phyloP scores from a whole-genome alignment of 1,140 invertebrate species.

The Drosophila burlai region DNA sequence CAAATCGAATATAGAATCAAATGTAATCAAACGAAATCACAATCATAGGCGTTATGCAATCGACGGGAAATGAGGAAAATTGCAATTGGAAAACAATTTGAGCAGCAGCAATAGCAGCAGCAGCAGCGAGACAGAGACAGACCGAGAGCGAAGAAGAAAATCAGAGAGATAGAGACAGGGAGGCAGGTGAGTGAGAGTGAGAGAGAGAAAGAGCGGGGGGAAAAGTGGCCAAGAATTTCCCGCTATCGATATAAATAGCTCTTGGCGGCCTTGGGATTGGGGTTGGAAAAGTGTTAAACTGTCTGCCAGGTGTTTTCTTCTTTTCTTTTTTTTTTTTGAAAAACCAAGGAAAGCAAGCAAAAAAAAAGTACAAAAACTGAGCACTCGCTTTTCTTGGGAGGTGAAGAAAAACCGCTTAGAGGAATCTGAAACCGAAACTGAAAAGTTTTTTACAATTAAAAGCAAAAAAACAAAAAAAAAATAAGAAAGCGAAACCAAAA shows the following conservation, averaged over 20 bases:
- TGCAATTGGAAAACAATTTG: conserved; percentile 54
- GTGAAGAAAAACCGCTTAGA: neutral
- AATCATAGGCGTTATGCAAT: conserved; percentile 55
- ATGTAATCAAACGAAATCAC: conserved; percentile 47
- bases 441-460: conserved; percentile 41
- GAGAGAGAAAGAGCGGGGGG: neutral
- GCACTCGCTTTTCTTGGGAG: conserved; percentile 9
- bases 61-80: conserved; percentile 47
- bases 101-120: conserved; percentile 25
- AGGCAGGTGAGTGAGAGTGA: neutral
- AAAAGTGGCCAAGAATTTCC: conserved; percentile 40
- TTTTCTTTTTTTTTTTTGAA: neutral
- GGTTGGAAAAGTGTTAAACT: conserved; percentile 37
- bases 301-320: conserved; percentile 39
- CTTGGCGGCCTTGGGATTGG: conserved; percentile 38
- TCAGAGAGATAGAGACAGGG: conserved; percentile 8
- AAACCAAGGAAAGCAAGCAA: conserved; percentile 3
- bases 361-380: neutral
- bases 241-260: conserved; percentile 41
- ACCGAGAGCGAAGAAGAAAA: conserved; percentile 29
- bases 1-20: conserved; percentile 36
- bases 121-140: conserved; percentile 47
- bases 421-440: conserved; percentile 7
- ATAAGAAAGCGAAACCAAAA: neutral
- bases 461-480: neutral